phyloP scores from a whole-genome alignment of 1,140 invertebrate species.

The Drosophila parabipectinata region DNA sequence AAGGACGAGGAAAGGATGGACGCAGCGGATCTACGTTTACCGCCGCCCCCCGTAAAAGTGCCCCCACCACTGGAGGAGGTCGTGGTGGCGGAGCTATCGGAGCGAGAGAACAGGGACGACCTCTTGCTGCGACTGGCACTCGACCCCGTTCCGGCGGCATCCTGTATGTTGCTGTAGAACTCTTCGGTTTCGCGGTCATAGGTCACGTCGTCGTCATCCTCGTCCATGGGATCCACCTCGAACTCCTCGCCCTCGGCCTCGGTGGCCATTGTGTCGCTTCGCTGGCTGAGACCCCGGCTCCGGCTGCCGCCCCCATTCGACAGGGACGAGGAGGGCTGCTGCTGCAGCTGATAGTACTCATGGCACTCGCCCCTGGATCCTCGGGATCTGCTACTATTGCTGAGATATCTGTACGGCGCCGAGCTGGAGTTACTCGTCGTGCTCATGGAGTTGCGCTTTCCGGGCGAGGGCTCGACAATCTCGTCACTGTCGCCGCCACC shows the following conservation, averaged over 20 bases:
- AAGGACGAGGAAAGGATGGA: slow-evolving; percentile 82
- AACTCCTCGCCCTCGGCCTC: slow-evolving; percentile 71
- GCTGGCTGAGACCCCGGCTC: slow-evolving; percentile 37
- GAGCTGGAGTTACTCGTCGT: slow-evolving; percentile 65
- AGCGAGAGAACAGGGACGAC: slow-evolving; percentile 80
- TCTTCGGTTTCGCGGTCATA: slow-evolving; percentile 80
- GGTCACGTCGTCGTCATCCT: slow-evolving; percentile 65
- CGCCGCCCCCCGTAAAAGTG: slow-evolving; percentile 46
- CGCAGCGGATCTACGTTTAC: slow-evolving; percentile 74
- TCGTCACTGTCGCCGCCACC: slow-evolving; percentile 75
- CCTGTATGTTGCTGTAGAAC: slow-evolving; percentile 82
- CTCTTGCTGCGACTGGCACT: slow-evolving; percentile 65
- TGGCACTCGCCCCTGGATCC: slow-evolving; percentile 58
- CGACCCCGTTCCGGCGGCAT: slow-evolving; percentile 56
- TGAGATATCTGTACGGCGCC: slow-evolving; percentile 56
- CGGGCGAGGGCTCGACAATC: slow-evolving; percentile 15
- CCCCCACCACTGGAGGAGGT: slow-evolving; percentile 79
- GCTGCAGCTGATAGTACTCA: slow-evolving; percentile 66
- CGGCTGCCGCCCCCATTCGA: slow-evolving; percentile 48
- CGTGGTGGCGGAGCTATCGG: slow-evolving; percentile 81
- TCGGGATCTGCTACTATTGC: slow-evolving; percentile 38
- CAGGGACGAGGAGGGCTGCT: slow-evolving; percentile 41
- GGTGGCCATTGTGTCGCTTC: slow-evolving; percentile 72
- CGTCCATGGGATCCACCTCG: slow-evolving; percentile 72
- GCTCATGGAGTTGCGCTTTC: slow-evolving; percentile 61